phyloP scores from a whole-genome alignment of 2,113 vertebrate genomes.

The Xyliphius kryptos region DNA sequence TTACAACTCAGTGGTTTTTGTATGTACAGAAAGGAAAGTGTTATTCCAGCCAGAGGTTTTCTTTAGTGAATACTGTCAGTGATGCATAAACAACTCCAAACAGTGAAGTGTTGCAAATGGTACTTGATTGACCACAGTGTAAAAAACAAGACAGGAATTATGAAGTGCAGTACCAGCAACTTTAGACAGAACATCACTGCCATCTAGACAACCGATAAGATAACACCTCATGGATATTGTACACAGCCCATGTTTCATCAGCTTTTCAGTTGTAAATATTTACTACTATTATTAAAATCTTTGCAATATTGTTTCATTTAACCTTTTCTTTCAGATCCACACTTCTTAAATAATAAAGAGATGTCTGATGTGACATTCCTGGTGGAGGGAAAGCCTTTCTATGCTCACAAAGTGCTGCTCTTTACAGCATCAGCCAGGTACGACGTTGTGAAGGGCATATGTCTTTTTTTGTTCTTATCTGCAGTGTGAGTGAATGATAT shows the following conservation, averaged over 20 bases:
- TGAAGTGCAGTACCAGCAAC: neutral
- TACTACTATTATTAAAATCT: too few relatives aligned
- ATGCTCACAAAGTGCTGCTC: constrained; percentile 71
- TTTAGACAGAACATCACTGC: constrained; percentile 26
- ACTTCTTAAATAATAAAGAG: constrained; percentile 72
- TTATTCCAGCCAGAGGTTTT: neutral
- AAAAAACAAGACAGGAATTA: constrained; percentile 2
- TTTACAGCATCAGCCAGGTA: constrained; percentile 69
- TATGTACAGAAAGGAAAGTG: too few relatives aligned
- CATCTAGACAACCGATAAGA: constrained; percentile 21
- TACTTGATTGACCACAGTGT: neutral
- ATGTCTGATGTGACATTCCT: constrained; percentile 74
- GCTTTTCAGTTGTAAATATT: too few relatives aligned
- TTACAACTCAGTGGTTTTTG: too few relatives aligned
- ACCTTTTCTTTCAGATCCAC: constrained; percentile 56
- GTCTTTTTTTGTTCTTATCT: too few relatives aligned
- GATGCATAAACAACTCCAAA: constrained; percentile 1
- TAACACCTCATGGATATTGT: neutral
- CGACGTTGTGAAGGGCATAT: neutral
- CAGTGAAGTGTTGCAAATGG: neutral
- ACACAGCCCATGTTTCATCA: too few relatives aligned
- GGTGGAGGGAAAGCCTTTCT: constrained; percentile 72
- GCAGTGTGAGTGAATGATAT: neutral
- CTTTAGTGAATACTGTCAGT: neutral
- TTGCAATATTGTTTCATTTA: neutral